A percentile compares a stretch with the other conserved stretches of the same genome.
Evolutionary conservation across 92 coral and sea anemone species (phyloP).

Genomic region (Epizoanthus stellaris): DNA sequence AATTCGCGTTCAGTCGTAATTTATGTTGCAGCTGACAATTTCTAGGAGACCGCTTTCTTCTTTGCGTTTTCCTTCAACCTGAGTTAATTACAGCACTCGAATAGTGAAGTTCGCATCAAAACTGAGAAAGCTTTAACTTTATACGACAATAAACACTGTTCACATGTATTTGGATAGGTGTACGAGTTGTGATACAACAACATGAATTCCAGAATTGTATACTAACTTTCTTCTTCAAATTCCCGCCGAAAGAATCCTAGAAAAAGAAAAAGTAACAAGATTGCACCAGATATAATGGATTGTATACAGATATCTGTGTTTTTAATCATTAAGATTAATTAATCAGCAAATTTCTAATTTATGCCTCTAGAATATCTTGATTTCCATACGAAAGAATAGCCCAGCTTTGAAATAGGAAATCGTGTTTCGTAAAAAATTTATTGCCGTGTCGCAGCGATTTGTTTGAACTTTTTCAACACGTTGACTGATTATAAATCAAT

Average conservation of each 20-base stretch:
- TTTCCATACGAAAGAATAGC: slow-evolving; percentile 1
- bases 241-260: background rate
- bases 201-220: background rate
- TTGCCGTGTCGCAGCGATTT: background rate
- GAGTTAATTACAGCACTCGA: background rate
- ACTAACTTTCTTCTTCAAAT: background rate
- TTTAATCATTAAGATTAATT: background rate
- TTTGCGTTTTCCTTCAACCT: background rate
- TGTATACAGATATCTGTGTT: background rate
- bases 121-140: background rate
- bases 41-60: no score
- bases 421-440: background rate
- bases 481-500: background rate
- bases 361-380: slow-evolving; percentile 4
- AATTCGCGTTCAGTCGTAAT: background rate
- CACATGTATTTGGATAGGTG: background rate
- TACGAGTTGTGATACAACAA: background rate
- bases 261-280: background rate
- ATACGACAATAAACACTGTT: background rate
- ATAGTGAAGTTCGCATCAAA: background rate
- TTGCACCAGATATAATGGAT: background rate
- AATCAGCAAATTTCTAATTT: background rate
- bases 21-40: background rate
- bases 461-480: background rate
- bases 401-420: background rate